Evolutionary conservation across 1,140 invertebrate species (phyloP).

Genomic region (Conus ventricosus): DNA sequence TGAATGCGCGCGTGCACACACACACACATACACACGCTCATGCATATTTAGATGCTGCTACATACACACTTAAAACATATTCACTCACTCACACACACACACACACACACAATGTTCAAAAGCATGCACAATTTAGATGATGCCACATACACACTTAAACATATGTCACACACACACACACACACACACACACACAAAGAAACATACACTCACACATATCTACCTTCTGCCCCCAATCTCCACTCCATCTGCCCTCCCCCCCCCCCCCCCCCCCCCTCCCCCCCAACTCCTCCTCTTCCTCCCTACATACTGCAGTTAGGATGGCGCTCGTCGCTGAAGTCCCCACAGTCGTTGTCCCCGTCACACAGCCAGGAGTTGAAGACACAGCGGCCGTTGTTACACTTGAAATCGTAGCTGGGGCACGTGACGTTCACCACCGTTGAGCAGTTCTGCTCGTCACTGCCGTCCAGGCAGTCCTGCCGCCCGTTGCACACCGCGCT

Average conservation of each 20-base stretch:
- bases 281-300: not conserved
- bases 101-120: not conserved
- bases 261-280: not conserved
- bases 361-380: conserved; percentile 49
- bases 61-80: too few species aligned
- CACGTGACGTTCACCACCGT: conserved; percentile 16
- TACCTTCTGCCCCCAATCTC: not conserved
- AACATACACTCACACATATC: too few species aligned
- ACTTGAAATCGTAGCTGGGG: conserved; percentile 89
- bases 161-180: too few species aligned
- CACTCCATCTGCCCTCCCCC: not conserved
- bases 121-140: not conserved
- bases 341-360: conserved; percentile 52
- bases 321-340: conserved; percentile 51
- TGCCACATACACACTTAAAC: not conserved
- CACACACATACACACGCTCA: not conserved
- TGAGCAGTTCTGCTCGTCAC: conserved; percentile 48
- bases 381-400: conserved; percentile 80
- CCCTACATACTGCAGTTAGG: not conserved
- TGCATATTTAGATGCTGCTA: too few species aligned
- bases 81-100: not conserved
- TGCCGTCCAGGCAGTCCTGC: conserved; percentile 46
- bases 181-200: too few species aligned
- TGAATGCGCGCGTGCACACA: not conserved
- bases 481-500: conserved; percentile 41